phyloP scores from a whole-genome alignment of 2,888 invertebrate species.

The Catocala fraxini region DNA sequence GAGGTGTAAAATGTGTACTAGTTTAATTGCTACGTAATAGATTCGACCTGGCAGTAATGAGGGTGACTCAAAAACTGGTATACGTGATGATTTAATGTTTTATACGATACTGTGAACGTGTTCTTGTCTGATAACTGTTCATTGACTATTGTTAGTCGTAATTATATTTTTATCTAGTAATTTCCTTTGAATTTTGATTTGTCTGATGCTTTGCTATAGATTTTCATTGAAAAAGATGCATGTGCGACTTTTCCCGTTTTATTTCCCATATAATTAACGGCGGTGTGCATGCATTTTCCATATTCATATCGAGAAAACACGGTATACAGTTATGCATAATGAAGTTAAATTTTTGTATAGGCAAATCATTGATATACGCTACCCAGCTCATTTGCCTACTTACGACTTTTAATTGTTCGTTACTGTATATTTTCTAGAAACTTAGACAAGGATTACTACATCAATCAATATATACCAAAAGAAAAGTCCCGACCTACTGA shows the following conservation, averaged over 20 bases:
- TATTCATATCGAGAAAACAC: conserved; percentile 32
- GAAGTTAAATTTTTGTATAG: conserved; percentile 6
- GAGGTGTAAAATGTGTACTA: conserved; percentile 30
- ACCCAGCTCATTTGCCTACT: conserved; percentile 5
- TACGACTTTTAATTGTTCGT: not conserved
- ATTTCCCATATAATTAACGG: conserved; percentile 33
- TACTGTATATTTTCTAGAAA: not conserved
- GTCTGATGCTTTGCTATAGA: conserved; percentile 24
- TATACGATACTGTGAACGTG: conserved; percentile 35
- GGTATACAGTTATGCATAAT: conserved; percentile 30
- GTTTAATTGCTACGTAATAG: conserved; percentile 53
- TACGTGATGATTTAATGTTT: conserved; percentile 43
- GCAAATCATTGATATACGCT: conserved; percentile 7
- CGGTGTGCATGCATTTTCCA: conserved; percentile 26
- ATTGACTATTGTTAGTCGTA: conserved; percentile 39
- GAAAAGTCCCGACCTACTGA: too few species aligned
- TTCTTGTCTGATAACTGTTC: conserved; percentile 31
- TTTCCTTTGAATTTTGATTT: conserved; percentile 37
- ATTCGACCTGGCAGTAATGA: conserved; percentile 46
- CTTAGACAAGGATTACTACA: not conserved
- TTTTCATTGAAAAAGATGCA: conserved; percentile 22
- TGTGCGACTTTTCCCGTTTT: conserved; percentile 35
- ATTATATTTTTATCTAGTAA: conserved; percentile 34
- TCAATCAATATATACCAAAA: too few species aligned
- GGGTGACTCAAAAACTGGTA: conserved; percentile 40